Evolutionary conservation across 2,113 vertebrate genomes (phyloP).

Genomic region (Stigmatopora nigra): DNA sequence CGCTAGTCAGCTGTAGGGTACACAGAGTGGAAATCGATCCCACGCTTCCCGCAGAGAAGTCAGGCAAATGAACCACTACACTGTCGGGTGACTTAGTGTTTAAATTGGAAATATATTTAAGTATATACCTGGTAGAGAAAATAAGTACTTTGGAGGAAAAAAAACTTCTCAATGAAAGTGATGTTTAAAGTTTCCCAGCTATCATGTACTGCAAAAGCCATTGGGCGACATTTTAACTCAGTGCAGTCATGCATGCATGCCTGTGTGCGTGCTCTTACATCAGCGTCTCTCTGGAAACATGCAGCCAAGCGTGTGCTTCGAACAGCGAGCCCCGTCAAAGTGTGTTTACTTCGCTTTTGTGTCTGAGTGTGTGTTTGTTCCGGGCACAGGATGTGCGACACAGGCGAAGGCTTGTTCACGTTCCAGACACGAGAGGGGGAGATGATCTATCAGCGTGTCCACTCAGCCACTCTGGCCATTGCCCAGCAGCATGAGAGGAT

Average conservation of each 20-base stretch:
- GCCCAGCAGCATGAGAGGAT: conserved; percentile 96
- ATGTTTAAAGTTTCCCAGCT: conserved; percentile 35
- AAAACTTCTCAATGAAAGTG: conserved; percentile 27
- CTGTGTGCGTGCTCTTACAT: conserved; percentile 15
- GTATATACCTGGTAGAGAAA: neutral
- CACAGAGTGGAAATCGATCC: too few relatives aligned
- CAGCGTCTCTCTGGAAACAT: conserved; percentile 19
- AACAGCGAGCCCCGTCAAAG: conserved; percentile 48
- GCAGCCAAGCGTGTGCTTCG: conserved; percentile 37
- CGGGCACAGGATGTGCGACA: conserved; percentile 96
- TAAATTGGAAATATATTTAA: too few relatives aligned
- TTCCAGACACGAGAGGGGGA: conserved; percentile 98
- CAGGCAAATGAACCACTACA: too few relatives aligned
- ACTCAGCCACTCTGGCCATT: conserved; percentile 95
- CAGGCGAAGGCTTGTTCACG: conserved; percentile 97
- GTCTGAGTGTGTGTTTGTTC: conserved; percentile 57
- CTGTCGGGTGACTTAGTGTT: too few relatives aligned
- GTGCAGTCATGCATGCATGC: conserved; percentile 11
- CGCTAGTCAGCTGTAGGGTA: too few relatives aligned
- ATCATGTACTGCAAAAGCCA: conserved; percentile 41
- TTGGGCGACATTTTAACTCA: conserved; percentile 44
- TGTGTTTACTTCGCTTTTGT: conserved; percentile 29
- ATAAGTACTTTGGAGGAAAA: conserved; percentile 23
- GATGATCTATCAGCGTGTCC: conserved; percentile 99
- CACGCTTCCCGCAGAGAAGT: too few relatives aligned